Evolutionary conservation across 2,888 invertebrate genomes (phyloP).

Genomic region (Choreutis nemorana): DNA sequence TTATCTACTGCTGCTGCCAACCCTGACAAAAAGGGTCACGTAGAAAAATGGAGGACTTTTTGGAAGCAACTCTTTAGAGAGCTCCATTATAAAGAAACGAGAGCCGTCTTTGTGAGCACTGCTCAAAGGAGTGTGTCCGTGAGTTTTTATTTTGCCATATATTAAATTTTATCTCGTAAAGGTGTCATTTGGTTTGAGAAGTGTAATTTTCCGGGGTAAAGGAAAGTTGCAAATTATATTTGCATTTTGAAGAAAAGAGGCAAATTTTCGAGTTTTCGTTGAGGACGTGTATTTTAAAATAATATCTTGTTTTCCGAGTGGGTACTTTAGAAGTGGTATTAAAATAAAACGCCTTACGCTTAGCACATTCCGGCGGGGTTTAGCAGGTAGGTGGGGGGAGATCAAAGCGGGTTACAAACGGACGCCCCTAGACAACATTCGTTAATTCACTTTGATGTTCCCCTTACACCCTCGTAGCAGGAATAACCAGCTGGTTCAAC

Average conservation of each 20-base stretch:
- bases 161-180: too few relatives aligned
- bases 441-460: constrained; percentile 65
- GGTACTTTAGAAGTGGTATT: constrained; percentile 22
- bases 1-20: constrained; percentile 7
- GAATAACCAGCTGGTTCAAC: constrained; percentile 18
- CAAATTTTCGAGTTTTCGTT: neutral
- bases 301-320: constrained; percentile 11
- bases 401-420: constrained; percentile 62
- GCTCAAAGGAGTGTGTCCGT: constrained; percentile 13
- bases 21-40: constrained; percentile 27
- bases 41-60: constrained; percentile 27
- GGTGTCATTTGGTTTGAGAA: too few relatives aligned
- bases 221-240: neutral
- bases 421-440: constrained; percentile 64
- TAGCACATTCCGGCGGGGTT: constrained; percentile 38
- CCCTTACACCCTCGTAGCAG: constrained; percentile 29
- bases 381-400: constrained; percentile 39
- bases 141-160: too few relatives aligned
- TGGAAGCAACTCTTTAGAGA: constrained; percentile 28
- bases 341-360: constrained; percentile 41
- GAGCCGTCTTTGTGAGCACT: constrained; percentile 12
- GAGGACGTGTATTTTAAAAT: constrained; percentile 8
- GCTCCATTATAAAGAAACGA: constrained; percentile 33
- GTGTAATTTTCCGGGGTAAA: constrained; percentile 3
- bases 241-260: constrained; percentile 1